Evolutionary conservation across 2,888 invertebrate species (phyloP), one percentile per base, ranked within the genome.

Genomic region (Drosophila setosimentum): DNA sequence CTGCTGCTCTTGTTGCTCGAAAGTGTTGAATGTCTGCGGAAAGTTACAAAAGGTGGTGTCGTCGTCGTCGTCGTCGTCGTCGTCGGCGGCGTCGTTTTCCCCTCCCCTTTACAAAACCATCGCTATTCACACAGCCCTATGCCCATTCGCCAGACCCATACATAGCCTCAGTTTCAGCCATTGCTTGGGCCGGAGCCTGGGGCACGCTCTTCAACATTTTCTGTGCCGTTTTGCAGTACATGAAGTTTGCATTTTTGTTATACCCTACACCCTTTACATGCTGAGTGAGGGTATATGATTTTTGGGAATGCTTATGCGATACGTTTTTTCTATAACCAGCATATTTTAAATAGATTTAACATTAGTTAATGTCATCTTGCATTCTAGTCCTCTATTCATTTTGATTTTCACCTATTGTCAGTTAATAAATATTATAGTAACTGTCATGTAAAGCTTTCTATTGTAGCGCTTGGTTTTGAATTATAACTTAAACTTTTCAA

Each of bases 21-120:
- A 83, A 84, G 80, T 84, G 83, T 82, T 84, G 84, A 82, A 83
- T 82, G 84, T 83, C 84, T 83, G 83, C 80, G 84, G 74, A 82
- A 83, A 84, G 82, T 82, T 84, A 80, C 80, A 84, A 80, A 80
- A 83, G 82, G 78, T 82, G 84, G 69, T 78, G 82, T 76, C 72
- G 82, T 69, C 68, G 78, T 72, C 60, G 61, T 68, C 68, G 78
- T 72, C 60, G 61, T 1, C 69, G 50, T 7, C 49, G 29, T 1
- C 51, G 53, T 10, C 61, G 62, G 16, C 53, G 40, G 24, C 58
- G 59, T 24, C 50, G 16, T 24, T 45, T 7, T 16, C 21, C 8
- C 40, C 37, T 16, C 27, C 42, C 32, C 40, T 7, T 55, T 24
- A 10, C 8, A 45, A 7, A 1, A 16, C 8, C 55, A 37, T 16